Evolutionary conservation across 2,888 invertebrate species (phyloP).

Genomic region (Stegophylla sp.): DNA sequence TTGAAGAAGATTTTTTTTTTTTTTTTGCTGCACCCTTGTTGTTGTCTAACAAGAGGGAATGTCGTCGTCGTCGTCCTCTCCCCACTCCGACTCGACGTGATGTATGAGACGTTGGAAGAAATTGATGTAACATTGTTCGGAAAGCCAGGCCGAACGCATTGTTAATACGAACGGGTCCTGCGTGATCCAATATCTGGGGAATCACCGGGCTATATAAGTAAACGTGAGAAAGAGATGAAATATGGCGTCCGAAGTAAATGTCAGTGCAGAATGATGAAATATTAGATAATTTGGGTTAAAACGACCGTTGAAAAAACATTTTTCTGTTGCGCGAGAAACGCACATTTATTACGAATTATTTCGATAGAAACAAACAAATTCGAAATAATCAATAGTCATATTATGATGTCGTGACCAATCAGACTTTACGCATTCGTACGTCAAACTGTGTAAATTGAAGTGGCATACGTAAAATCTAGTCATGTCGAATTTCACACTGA

Average conservation of each 20-base stretch:
- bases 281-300: conserved; percentile 26
- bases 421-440: too few species aligned
- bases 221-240: conserved; percentile 41
- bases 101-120: conserved; percentile 34
- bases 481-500: too few species aligned
- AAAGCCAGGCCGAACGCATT: conserved; percentile 34
- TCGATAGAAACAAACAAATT: neutral
- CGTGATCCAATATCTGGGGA: conserved; percentile 41
- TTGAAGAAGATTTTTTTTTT: conserved; percentile 35
- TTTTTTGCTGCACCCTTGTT: conserved; percentile 1
- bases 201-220: conserved; percentile 30
- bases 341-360: neutral
- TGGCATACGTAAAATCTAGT: too few species aligned
- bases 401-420: too few species aligned
- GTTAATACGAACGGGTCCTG: conserved; percentile 36
- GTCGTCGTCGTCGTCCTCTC: too few species aligned
- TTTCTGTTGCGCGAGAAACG: neutral
- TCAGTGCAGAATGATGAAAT: conserved; percentile 34
- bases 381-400: neutral
- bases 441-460: too few species aligned
- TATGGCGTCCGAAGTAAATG: conserved; percentile 18
- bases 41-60: conserved; percentile 42
- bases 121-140: conserved; percentile 48
- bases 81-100: conserved; percentile 23
- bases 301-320: neutral